Base-by-base conservation (phyloP, 2,113 vertebrate species). In the Gobio gobio region DNA sequence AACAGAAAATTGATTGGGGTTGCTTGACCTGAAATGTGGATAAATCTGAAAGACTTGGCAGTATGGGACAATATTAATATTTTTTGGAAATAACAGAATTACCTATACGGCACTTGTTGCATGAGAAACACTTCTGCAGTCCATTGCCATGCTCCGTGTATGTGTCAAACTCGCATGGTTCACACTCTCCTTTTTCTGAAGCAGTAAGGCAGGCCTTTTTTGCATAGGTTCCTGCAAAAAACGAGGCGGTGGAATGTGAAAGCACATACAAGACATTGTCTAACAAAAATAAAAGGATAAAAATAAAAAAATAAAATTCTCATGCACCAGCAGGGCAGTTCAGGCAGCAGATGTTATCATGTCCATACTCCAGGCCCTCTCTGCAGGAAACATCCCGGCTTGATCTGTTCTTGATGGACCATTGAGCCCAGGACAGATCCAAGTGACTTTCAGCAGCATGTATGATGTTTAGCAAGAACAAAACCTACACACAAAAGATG, bases 251-350 rank as follows among this genome's bases (percentile, higher is more conserved):
- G 16, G 47, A 26, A 33, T 54, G 5, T 54, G 18, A 54, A 9
- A 29, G 16, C n/a, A 47, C 22, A 16, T 49, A 2, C 33, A 56
- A 24, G 33, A 56, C 4, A 56, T 20, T 3, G 18, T 16, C 54
- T 43, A 63, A 63, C 43, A 45, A 33, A n/a, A 13, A 22, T 36
- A 58, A 66, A 24, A 61, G 7, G 10, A 47, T 74, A 10, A 12
- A 22, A 59, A 29, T 29, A 29, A 49, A 33, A 8, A 22, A 12
- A 47, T 10, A 12, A 7, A 47, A 47, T 78, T n/a, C 0, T 22
- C 8, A 40, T 40, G 88, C 76, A 95, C 94, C 94, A 58, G 94
- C 90, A 78, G 90, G 90, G 66, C 94, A 95, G 63, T 90, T 90
- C 10, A 84, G 7, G 76, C 94, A 95, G 90, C 94, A 95, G 83